Evolutionary conservation across 1,140 invertebrate species (phyloP).

Genomic region (Xylocopa sonorina): DNA sequence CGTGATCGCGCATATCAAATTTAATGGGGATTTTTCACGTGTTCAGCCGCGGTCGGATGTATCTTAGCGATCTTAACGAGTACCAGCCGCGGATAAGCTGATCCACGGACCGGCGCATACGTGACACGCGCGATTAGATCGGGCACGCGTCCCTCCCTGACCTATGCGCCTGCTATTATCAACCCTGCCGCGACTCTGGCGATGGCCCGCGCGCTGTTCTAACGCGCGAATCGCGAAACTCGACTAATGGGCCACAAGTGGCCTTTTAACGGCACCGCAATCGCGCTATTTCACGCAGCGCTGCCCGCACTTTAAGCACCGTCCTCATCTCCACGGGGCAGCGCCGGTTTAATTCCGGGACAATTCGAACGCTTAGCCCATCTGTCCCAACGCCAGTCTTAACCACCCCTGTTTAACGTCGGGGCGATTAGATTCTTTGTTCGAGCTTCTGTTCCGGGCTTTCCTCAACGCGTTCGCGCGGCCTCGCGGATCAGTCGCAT

Average conservation of each 20-base stretch:
- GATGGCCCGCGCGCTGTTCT: slow-evolving; percentile 60
- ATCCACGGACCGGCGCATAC: slow-evolving; percentile 35
- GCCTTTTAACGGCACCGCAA: slow-evolving; percentile 45
- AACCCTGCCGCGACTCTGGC: too few species aligned
- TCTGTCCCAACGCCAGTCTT: too few species aligned
- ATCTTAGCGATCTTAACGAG: slow-evolving; percentile 47
- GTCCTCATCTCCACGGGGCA: not conserved
- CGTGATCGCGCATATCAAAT: slow-evolving; percentile 45
- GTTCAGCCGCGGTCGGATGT: not conserved
- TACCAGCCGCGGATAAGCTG: slow-evolving; percentile 12
- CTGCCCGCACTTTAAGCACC: not conserved
- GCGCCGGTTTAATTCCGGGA: not conserved
- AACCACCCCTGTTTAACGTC: too few species aligned
- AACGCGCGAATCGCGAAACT: slow-evolving; percentile 72
- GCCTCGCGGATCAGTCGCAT: too few species aligned
- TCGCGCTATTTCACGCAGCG: slow-evolving; percentile 67
- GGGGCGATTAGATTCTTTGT: too few species aligned
- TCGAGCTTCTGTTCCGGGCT: too few species aligned
- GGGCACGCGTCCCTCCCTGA: slow-evolving; percentile 45
- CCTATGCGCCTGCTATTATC: slow-evolving; percentile 28
- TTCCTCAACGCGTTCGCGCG: too few species aligned
- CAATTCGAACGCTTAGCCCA: not conserved
- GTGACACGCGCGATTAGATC: slow-evolving; percentile 58
- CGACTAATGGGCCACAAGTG: slow-evolving; percentile 74
- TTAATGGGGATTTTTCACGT: slow-evolving; percentile 47